Evolutionary conservation across 2,113 vertebrate species (phyloP).

Genomic region (Ochotona curzoniae): DNA sequence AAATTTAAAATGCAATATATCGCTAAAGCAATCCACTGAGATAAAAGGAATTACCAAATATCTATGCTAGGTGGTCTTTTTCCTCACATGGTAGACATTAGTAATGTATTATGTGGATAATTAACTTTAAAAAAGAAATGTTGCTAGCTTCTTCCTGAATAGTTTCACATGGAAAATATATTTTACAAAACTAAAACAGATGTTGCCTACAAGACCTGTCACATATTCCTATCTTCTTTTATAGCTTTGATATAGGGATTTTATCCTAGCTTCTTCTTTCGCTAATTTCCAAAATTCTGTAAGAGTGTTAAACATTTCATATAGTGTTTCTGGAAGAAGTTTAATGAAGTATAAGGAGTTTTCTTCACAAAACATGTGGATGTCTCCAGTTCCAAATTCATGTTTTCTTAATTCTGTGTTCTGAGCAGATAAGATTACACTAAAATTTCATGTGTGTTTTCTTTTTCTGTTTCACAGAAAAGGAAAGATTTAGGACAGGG

Average conservation of each 20-base stretch:
- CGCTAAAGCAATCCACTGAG: background rate
- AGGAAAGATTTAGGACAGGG: background rate
- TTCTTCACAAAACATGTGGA: background rate
- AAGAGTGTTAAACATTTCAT: conserved; percentile 9
- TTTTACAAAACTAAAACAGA: conserved; percentile 67
- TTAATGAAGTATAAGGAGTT: background rate
- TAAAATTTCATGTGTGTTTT: background rate
- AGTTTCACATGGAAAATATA: conserved; percentile 56
- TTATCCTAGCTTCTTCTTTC: background rate
- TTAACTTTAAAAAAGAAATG: conserved; percentile 58
- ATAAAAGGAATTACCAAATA: background rate
- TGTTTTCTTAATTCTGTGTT: background rate
- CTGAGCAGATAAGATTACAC: background rate
- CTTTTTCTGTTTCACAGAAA: background rate
- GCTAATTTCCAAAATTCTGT: conserved; percentile 20
- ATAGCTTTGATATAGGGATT: conserved; percentile 34
- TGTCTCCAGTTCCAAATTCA: conserved; percentile 4
- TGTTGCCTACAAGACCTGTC: background rate
- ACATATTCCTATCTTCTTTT: conserved; percentile 37
- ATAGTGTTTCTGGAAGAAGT: background rate
- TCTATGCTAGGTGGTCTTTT: background rate
- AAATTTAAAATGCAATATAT: background rate
- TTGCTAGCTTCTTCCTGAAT: conserved; percentile 19
- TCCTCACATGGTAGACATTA: background rate
- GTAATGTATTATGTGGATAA: conserved; percentile 22